A percentile compares a stretch with the other conserved stretches of the same genome.
Conservation (phyloP, 2,888 invertebrate species). For the Lithodes maja region DNA sequence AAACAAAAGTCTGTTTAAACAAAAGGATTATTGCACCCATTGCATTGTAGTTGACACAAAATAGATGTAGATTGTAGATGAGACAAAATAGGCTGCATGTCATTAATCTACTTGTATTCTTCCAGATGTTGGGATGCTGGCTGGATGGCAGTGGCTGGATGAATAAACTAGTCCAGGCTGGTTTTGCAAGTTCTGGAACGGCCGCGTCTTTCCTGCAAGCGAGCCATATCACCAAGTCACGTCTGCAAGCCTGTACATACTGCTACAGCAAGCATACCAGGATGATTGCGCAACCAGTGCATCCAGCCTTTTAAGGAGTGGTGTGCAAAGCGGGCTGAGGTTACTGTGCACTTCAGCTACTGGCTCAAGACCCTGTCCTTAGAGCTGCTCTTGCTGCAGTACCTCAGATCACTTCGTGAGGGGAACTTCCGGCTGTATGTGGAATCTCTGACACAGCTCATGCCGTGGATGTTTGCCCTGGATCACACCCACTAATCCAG, state of each 20-base stretch:
- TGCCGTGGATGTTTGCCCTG: conserved; percentile 14
- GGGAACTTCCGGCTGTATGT: conserved; percentile 1
- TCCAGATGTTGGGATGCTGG: conserved; percentile 8
- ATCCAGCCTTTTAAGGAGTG: conserved; percentile 10
- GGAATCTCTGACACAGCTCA: neutral
- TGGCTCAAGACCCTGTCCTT: conserved; percentile 10
- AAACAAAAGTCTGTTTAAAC: no score
- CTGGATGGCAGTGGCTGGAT: conserved; percentile 38
- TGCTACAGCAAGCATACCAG: conserved; percentile 28
- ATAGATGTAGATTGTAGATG: no score
- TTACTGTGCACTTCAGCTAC: conserved; percentile 1
- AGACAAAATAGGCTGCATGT: no score
- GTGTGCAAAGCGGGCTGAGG: conserved; percentile 17
- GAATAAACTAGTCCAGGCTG: conserved; percentile 16
- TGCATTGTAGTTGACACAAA: no score
- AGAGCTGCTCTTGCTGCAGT: neutral
- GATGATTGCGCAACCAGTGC: neutral
- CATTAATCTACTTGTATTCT: no score
- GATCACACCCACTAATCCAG: conserved; percentile 39
- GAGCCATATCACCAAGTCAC: conserved; percentile 22
- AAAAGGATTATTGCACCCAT: no score
- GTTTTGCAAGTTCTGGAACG: conserved; percentile 25
- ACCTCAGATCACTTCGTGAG: neutral
- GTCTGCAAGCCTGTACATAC: conserved; percentile 20
- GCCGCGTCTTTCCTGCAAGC: conserved; percentile 25